A percentile compares a stretch with the other conserved stretches of the same genome.
phyloP scores from a whole-genome alignment of 2,888 invertebrate genomes.

The Halictus ligatus region DNA sequence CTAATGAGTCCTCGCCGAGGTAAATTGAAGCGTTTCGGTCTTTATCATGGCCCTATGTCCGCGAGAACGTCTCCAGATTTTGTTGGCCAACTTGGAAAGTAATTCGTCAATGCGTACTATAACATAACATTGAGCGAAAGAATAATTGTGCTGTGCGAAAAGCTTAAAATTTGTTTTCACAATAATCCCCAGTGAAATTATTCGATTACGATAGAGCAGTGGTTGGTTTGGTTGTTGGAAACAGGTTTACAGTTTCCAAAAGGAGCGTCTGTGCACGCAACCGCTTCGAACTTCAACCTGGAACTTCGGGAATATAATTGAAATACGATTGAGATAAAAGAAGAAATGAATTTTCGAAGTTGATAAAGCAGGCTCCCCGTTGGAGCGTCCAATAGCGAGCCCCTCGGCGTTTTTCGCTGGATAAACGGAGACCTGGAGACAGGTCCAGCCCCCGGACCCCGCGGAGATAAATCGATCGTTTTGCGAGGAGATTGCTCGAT shows the following conservation, averaged over 20 bases:
- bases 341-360: neutral
- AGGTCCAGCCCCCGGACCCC: neutral
- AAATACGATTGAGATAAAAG: neutral
- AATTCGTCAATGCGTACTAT: neutral
- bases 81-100: neutral
- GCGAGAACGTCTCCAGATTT: neutral
- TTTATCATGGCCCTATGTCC: neutral
- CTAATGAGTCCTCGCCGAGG: neutral
- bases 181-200: too few relatives aligned
- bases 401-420: neutral
- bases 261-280: too few relatives aligned
- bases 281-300: neutral
- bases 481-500: neutral
- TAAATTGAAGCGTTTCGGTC: neutral
- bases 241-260: too few relatives aligned
- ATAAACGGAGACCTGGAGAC: neutral
- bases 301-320: neutral
- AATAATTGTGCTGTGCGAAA: too few relatives aligned
- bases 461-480: slow-evolving; percentile 10
- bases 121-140: too few relatives aligned
- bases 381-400: neutral
- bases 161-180: too few relatives aligned
- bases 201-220: too few relatives aligned
- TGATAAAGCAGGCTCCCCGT: neutral
- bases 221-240: too few relatives aligned